These are phyloP conservation scores for Tragelaphus scriptus DNA, from an alignment of 2,113 vertebrate species.

Conservation along the genomic window DNA sequence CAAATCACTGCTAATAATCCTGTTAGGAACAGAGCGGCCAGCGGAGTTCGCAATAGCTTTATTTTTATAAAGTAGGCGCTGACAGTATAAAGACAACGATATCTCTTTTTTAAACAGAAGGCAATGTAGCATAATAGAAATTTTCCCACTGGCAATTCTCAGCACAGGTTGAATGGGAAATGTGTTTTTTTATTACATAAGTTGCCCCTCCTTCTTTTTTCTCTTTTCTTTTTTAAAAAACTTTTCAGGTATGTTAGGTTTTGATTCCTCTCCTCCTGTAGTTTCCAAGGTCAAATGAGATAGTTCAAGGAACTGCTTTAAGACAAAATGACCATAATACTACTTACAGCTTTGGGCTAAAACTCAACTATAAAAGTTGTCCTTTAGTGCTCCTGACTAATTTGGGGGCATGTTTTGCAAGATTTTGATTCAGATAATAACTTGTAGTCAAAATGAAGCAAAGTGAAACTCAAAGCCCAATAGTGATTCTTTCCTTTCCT, in stretches of 20 bases:
- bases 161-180: neutral
- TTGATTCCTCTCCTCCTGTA: neutral
- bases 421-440: slow-evolving; percentile 16
- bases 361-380: slow-evolving; percentile 8
- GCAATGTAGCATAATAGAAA: neutral
- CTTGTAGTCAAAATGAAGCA: slow-evolving; percentile 2
- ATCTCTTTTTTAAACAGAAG: slow-evolving; percentile 53
- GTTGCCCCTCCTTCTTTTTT: neutral
- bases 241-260: neutral
- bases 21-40: slow-evolving; percentile 79
- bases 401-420: neutral
- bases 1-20: slow-evolving; percentile 87
- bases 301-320: neutral
- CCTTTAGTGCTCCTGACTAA: neutral
- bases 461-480: slow-evolving; percentile 35
- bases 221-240: neutral
- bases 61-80: slow-evolving; percentile 79
- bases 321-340: neutral
- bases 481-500: neutral
- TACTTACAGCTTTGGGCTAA: neutral
- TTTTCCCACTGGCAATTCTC: slow-evolving; percentile 43
- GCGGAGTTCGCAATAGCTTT: slow-evolving; percentile 75
- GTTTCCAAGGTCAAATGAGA: neutral
- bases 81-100: slow-evolving; percentile 73
- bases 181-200: neutral